Evolutionary conservation across 2,888 invertebrate species (phyloP), one percentile per base, ranked within the genome.

Genomic region (Eupithecia abbreviata): DNA sequence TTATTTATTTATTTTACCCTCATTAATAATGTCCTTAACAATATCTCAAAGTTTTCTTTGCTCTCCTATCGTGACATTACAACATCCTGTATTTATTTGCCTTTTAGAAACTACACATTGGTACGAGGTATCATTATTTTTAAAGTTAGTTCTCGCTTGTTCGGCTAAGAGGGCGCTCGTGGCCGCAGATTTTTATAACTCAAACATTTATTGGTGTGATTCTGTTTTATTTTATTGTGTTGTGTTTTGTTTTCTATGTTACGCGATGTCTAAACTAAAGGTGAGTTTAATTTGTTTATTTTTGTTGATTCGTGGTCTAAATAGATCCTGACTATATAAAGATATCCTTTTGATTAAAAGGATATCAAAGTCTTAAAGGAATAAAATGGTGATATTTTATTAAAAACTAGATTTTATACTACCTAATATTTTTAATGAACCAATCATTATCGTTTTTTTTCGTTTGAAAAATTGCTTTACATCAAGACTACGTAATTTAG

Each of bases 221-320:
- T 42, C 15, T 69, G 18, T 69, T 47, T 47, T 45, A 7, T n/a
- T 30, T 30, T 1, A 13, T 15, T 30, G 18, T 68, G 15, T 13
- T 70, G 51, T 74, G 49, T 30, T 70, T 74, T 73, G 77, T 73
- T 79, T 75, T 72, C 41, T 66, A 82, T 80, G 82, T 77, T 68
- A n/a, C 75, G 75, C 77, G 74, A 82, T 82, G 82, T 82, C 82
- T 74, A 82, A 78, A 79, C 79, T 80, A 77, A 82, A 82, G 82
- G 82, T 82, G 78, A 55, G 68, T 74, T 55, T 45, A 18, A 43
- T 74, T 43, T 67, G 2, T 4, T 67, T 15, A 0, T 15, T 9
- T 15, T 43, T 67, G 18, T 18, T 58, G 55, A 18, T 18, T 58
- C 4, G n/a, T 58, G 55, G 55, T 55, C 2, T n/a, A 2, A 6